These are phyloP conservation scores for Cichladusa arquata DNA, from an alignment of 2,113 vertebrate genomes.

Conservation along the genomic window DNA sequence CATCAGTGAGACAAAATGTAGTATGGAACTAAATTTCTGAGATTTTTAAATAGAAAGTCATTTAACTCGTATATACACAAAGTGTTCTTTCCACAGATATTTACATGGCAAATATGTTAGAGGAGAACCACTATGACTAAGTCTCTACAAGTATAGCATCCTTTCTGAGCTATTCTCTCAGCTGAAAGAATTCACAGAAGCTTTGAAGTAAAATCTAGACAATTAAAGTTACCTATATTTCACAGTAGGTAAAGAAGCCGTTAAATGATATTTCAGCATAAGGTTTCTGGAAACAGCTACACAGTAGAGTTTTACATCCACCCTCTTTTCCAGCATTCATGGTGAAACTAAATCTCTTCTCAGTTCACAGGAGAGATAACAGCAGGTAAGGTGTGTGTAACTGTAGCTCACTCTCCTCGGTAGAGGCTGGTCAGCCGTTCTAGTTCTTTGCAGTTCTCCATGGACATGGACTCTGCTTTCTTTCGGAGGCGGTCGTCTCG, in stretches of 20 bases:
- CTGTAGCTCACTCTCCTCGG: conserved; percentile 83
- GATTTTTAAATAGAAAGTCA: conserved; percentile 75
- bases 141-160: conserved; percentile 65
- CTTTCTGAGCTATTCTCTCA: conserved; percentile 67
- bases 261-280: conserved; percentile 72
- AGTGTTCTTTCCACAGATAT: conserved; percentile 74
- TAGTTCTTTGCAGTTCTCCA: conserved; percentile 96
- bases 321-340: conserved; percentile 64
- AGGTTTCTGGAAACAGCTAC: conserved; percentile 73
- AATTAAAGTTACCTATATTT: conserved; percentile 72
- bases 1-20: conserved; percentile 66
- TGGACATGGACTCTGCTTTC: conserved; percentile 92
- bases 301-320: conserved; percentile 73
- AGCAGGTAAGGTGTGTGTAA: neutral
- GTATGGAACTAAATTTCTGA: conserved; percentile 71
- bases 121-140: conserved; percentile 71
- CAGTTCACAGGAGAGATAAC: conserved; percentile 55
- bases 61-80: conserved; percentile 72
- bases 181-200: conserved; percentile 71
- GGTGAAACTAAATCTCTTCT: conserved; percentile 71
- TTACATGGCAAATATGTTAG: conserved; percentile 74
- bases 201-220: conserved; percentile 71
- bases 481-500: conserved; percentile 88
- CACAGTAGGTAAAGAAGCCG: conserved; percentile 73
- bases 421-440: conserved; percentile 92